Conservation (phyloP, 2,113 vertebrate species). For the Mastomys natalensis region DNA sequence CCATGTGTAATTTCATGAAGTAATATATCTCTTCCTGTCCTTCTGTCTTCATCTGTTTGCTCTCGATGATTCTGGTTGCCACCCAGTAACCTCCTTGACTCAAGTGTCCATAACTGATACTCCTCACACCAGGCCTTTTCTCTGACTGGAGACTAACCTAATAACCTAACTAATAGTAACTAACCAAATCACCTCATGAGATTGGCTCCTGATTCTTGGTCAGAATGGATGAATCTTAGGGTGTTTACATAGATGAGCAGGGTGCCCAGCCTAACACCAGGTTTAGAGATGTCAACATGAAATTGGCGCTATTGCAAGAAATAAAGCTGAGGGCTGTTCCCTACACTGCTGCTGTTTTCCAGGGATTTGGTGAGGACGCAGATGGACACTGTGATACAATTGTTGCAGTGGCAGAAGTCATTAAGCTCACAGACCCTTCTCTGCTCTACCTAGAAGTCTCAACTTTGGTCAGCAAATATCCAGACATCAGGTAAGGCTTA, state of each 20-base stretch:
- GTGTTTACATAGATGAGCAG: background rate
- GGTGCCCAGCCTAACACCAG: background rate
- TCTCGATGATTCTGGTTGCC: background rate
- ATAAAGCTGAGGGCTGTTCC: background rate
- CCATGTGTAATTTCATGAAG: background rate
- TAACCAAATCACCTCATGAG: background rate
- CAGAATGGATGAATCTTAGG: background rate
- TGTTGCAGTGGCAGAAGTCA: slow-evolving; percentile 95
- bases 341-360: background rate
- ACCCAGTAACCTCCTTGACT: background rate
- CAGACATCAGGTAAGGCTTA: slow-evolving; percentile 93
- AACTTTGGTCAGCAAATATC: slow-evolving; percentile 97
- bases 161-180: background rate
- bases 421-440: slow-evolving; percentile 98
- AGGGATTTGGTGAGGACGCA: slow-evolving; percentile 91
- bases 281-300: background rate
- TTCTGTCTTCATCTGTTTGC: background rate
- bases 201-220: background rate
- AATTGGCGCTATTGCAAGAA: background rate
- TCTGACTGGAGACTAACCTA: too few relatives aligned
- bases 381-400: slow-evolving; percentile 95
- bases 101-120: background rate
- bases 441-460: slow-evolving; percentile 97
- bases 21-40: background rate
- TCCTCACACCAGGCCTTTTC: too few relatives aligned